phyloP scores from a whole-genome alignment of 2,797 vertebrate species.

The Xiphophorus birchmanni region DNA sequence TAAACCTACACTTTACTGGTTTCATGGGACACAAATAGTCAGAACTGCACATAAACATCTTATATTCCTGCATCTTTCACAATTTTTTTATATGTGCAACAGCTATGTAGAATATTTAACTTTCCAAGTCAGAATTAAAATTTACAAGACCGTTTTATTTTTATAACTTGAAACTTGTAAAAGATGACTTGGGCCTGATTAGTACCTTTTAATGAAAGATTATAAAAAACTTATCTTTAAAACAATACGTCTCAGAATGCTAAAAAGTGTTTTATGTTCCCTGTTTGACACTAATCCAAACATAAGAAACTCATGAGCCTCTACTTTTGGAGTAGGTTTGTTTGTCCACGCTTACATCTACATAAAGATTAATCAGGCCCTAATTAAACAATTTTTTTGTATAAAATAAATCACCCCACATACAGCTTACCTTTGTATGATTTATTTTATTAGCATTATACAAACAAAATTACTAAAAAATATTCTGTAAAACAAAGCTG shows the following conservation, averaged over 20 bases:
- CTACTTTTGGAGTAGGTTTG: not conserved
- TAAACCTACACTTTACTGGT: not conserved
- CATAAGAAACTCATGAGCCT: not conserved
- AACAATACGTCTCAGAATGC: not conserved
- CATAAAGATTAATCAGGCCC: not conserved
- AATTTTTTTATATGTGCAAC: not conserved
- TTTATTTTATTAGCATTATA: constrained; percentile 56
- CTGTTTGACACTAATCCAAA: not conserved
- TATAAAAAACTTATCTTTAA: not conserved
- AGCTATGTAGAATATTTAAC: not conserved
- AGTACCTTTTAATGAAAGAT: not conserved
- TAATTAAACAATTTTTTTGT: not conserved
- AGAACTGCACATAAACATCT: not conserved
- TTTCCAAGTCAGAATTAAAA: not conserved
- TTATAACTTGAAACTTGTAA: not conserved
- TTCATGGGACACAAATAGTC: not conserved
- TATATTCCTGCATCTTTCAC: not conserved
- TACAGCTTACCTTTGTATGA: not conserved
- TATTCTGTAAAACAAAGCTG: constrained; percentile 42
- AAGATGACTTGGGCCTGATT: not conserved
- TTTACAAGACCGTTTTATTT: not conserved
- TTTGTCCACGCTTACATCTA: not conserved
- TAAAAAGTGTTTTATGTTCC: not conserved
- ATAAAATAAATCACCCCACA: constrained; percentile 12
- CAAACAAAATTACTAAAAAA: constrained; percentile 38